phyloP scores from a whole-genome alignment of 23 tunicate species.

The Corella eumyota region DNA sequence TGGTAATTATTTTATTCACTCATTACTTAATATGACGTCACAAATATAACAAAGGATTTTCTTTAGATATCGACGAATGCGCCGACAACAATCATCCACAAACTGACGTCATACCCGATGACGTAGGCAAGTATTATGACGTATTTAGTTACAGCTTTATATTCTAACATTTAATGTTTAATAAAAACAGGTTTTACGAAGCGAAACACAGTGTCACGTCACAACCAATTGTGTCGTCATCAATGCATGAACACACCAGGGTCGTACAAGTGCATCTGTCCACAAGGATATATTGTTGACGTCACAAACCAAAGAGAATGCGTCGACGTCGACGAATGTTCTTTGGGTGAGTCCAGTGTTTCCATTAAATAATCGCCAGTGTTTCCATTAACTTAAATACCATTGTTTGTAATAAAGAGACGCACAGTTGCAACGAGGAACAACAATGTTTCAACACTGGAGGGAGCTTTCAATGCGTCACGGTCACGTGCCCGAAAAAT shows the following conservation, averaged over 20 bases:
- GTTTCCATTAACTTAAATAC: background rate
- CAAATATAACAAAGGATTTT: background rate
- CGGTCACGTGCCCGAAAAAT: conserved; percentile 16
- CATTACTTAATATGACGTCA: background rate
- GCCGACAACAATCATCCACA: conserved; percentile 1
- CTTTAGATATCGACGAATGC: conserved; percentile 31
- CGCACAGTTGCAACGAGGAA: conserved; percentile 31
- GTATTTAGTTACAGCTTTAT: background rate
- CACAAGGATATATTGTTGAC: conserved; percentile 13
- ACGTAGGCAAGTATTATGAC: conserved; percentile 17
- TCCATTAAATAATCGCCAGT: background rate
- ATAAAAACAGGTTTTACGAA: too few species aligned
- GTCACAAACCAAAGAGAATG: conserved; percentile 5
- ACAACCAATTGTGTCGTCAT: conserved; percentile 20
- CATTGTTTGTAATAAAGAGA: conserved; percentile 1
- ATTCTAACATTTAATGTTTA: background rate
- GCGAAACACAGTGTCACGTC: background rate
- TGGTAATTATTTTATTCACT: conserved; percentile 9
- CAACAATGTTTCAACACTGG: conserved; percentile 39
- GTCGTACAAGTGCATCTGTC: conserved; percentile 28
- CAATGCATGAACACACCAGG: conserved; percentile 43
- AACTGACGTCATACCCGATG: conserved; percentile 29
- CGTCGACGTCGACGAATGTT: conserved; percentile 28
- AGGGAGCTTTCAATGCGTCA: conserved; percentile 42
- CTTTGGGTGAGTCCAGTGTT: conserved; percentile 10